Conservation (phyloP, 1,140 invertebrate species). For the Calosoma granatense region DNA sequence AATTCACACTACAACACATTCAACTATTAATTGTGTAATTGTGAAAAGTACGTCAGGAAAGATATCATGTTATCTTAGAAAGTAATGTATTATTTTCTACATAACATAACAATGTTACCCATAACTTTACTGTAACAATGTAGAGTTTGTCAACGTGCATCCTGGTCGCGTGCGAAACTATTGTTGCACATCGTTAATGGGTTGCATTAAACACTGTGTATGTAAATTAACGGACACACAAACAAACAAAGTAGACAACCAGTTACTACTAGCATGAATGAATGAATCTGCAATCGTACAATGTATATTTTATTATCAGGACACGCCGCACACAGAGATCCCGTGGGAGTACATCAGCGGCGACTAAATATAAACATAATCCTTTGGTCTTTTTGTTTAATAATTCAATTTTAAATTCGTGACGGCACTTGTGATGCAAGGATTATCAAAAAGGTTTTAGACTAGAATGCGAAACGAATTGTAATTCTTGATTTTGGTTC, state of each 20-base stretch:
- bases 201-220: not conserved
- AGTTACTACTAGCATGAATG: not conserved
- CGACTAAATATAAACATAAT: not conserved
- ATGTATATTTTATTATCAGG: constrained; percentile 1
- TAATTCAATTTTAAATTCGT: not conserved
- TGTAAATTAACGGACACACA: no score
- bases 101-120: no score
- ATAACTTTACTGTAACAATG: no score
- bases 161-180: not conserved
- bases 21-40: no score
- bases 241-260: not conserved
- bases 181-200: constrained; percentile 3
- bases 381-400: not conserved
- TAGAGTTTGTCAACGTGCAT: no score
- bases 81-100: no score
- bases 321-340: no score
- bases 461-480: not conserved
- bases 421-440: no score
- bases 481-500: not conserved
- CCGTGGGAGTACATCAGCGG: not conserved
- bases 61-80: no score
- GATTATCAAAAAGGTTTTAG: not conserved
- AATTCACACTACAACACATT: no score
- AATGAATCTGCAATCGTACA: not conserved
- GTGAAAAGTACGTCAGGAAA: no score